Evolutionary conservation across 2,888 invertebrate species (phyloP), one percentile per base, ranked within the genome.

Genomic region (Xestoiulus laeticollis): DNA sequence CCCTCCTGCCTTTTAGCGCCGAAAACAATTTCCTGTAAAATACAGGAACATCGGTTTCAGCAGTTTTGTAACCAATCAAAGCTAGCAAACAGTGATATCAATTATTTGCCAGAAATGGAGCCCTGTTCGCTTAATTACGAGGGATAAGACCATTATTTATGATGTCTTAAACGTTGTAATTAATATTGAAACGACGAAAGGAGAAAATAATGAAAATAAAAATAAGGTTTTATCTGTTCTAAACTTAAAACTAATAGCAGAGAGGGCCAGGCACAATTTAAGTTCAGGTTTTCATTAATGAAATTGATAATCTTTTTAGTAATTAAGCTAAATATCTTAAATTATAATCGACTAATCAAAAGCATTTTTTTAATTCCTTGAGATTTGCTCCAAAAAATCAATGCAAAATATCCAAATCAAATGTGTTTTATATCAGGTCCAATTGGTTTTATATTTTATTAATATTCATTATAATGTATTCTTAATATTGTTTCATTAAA

Each of bases 41-140:
- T 59, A 59, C n/a, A 59, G 53, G 53, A 59, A n/a, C 53, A 68
- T 68, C 59, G 22, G 59, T 68, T 68, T 68, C 59, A 68, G 59
- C 59, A 22, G 22, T 68, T 68, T 68, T 68, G 59, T 68, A 68
- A 10, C 59, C 59, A 68, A 68, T 68, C 59, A 68, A 68, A 22
- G 19, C 22, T n/a, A 22, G 59, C 59, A 68, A 68, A 68, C 59
- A 68, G 59, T 68, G 59, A 68, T 68, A 68, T 68, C n/a, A 68
- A 68, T 68, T 68, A 68, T 68, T 68, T 68, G 59, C 59, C 59
- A 68, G 38, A 38, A 38, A 5, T 38, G 38, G 38, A 38, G 5
- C 38, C 38, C 38, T 38, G 38, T 8, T 68, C 59, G 59, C 59
- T 68, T 68, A 68, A 68, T 68, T 68, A 68, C 59, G 22, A 68